A percentile compares a stretch with the other conserved stretches of the same genome.
These are phyloP conservation scores for Orthonyx spaldingii DNA, from an alignment of 2,113 vertebrate genomes.

Conservation along the genomic window DNA sequence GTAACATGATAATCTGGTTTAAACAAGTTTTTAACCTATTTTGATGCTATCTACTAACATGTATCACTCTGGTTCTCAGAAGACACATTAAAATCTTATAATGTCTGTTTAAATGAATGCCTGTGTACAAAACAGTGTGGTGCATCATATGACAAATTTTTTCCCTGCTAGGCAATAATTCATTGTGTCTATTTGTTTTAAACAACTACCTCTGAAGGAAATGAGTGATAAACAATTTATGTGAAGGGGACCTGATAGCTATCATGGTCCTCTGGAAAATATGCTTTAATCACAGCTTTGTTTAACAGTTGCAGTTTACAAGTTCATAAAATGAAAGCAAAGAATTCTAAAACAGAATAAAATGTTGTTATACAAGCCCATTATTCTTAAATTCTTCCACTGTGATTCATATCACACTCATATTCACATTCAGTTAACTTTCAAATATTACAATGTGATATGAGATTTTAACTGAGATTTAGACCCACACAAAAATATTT, in stretches of 20 bases:
- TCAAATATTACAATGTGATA: background rate
- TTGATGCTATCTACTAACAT: background rate
- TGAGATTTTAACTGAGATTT: background rate
- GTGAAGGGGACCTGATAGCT: background rate
- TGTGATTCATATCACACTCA: background rate
- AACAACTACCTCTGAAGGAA: conserved; percentile 25
- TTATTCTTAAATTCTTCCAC: background rate
- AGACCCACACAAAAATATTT: background rate
- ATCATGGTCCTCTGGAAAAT: background rate
- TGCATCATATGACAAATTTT: background rate
- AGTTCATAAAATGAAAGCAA: background rate
- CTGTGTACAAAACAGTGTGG: background rate
- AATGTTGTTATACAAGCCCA: background rate
- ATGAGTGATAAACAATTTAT: conserved; percentile 6
- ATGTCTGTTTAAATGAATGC: conserved; percentile 1
- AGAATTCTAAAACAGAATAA: background rate
- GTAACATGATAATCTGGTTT: background rate
- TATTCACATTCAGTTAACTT: background rate
- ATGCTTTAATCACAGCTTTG: conserved; percentile 9
- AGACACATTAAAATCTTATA: background rate
- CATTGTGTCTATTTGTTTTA: background rate
- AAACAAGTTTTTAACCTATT: too few species aligned
- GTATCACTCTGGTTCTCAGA: background rate
- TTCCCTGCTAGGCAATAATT: background rate
- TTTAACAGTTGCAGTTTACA: background rate